Base-by-base conservation (phyloP, 2,113 vertebrate genomes). In the Calyptomena viridis region DNA sequence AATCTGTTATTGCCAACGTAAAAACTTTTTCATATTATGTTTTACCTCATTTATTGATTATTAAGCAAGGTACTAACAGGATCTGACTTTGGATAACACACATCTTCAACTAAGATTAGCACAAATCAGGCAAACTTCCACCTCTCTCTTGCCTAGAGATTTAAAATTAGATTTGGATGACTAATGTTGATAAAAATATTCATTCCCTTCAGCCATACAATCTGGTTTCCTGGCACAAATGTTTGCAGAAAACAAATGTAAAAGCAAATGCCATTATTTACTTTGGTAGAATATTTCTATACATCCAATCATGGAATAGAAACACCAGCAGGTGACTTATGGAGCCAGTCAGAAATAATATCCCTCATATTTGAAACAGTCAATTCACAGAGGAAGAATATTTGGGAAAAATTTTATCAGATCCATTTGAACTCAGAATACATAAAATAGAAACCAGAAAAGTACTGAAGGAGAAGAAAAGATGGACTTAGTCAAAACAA, bases 101-200 rank as follows among this genome's bases (percentile, higher is more conserved):
- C 73, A 94, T 85, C 90, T 97, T 90, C 72, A 96, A 91, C 82
- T 90, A 96, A 74, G 80, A 94, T 27, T 78, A 97, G 84, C 84
- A 90, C 86, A 95, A 95, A 96, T 95, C 95, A 96, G 50, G 25
- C 12, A 15, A 90, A 84, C 47, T 92, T 85, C 88, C 52, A 84
- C 60, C 50, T 78, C 79, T 80, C 75, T 84, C 35, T 95, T 95
- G 82, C 84, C 94, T 59, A 64, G 59, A 84, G 66, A 71, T 78
- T 74, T 94, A 96, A 93, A 92, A 96, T 86, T 93, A 94, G 83
- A 92, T 90, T 90, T 25, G 31, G 44, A 56, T 96, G 88, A 97
- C 76, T 94, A 96, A 96, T 60, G 60, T n/a, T 81, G 92, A 93
- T 56, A 96, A 94, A 97, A 96, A 93, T 94, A 93, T 24, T 78